A percentile compares a stretch with the other conserved stretches of the same genome.
These are phyloP conservation scores for Tetragonula clypearis DNA, from an alignment of 1,140 invertebrate genomes.

Conservation along the genomic window DNA sequence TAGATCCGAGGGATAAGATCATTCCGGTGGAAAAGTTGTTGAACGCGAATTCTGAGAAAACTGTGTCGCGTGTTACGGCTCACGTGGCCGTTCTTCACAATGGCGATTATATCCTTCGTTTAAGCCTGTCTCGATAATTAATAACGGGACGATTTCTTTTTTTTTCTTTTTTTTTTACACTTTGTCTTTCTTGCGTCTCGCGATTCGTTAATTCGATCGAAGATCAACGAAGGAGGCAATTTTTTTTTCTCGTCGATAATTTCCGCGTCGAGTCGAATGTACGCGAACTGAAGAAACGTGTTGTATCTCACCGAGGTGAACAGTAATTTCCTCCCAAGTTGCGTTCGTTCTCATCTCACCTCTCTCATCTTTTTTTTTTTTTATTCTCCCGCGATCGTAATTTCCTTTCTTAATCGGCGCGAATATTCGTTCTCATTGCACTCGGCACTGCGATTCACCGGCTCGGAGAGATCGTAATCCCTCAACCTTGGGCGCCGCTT, in stretches of 20 bases:
- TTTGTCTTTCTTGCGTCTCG: too few relatives aligned
- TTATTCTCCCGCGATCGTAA: constrained; percentile 39
- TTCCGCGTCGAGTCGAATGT: neutral
- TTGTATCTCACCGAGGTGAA: neutral
- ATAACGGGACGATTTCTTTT: too few relatives aligned
- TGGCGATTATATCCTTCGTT: neutral
- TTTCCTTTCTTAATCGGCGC: constrained; percentile 38
- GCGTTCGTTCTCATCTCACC: constrained; percentile 13
- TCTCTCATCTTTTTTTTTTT: neutral
- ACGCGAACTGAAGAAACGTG: neutral
- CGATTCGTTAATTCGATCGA: constrained; percentile 12
- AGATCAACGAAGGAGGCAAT: neutral
- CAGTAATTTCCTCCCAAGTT: constrained; percentile 35
- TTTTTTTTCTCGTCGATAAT: neutral
- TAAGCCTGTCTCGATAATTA: neutral
- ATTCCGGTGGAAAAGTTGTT: constrained; percentile 17
- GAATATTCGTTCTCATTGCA: constrained; percentile 41
- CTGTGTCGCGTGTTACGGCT: neutral
- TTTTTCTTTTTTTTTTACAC: too few relatives aligned
- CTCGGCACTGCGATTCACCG: constrained; percentile 8
- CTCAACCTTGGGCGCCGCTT: neutral
- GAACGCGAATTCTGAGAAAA: constrained; percentile 7
- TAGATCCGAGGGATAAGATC: constrained; percentile 14
- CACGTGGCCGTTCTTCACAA: neutral
- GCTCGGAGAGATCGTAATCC: constrained; percentile 4